phyloP scores from a whole-genome alignment of 2,113 vertebrate species.

The Zeus faber region DNA sequence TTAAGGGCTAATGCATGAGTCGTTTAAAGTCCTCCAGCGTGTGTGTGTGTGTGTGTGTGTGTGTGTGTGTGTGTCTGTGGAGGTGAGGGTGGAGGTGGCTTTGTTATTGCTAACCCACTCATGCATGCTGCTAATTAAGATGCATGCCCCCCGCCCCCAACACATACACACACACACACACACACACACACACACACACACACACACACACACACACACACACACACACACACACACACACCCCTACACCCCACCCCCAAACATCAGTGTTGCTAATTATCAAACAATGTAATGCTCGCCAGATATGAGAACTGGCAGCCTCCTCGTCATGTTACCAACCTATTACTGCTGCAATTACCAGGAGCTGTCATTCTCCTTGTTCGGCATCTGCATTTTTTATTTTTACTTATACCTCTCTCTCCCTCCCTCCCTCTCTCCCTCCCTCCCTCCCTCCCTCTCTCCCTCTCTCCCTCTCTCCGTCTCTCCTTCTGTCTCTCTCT shows the following conservation, averaged over 20 bases:
- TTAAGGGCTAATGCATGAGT: too few relatives aligned
- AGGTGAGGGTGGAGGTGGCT: conserved; percentile 56
- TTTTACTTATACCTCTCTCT: conserved; percentile 39
- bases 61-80: neutral
- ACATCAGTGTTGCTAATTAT: conserved; percentile 71
- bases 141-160: conserved; percentile 66
- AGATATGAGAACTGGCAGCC: conserved; percentile 74
- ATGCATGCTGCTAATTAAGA: conserved; percentile 71
- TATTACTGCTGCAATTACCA: conserved; percentile 73
- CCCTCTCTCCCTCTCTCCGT: conserved; percentile 6
- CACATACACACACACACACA: too few relatives aligned
- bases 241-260: conserved; percentile 42
- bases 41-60: neutral
- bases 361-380: conserved; percentile 64
- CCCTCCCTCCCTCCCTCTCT: conserved; percentile 9
- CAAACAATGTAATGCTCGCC: conserved; percentile 72
- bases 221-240: conserved; percentile 30
- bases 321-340: conserved; percentile 72
- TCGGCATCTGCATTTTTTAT: conserved; percentile 58
- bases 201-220: conserved; percentile 27
- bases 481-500: neutral
- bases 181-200: conserved; percentile 49
- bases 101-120: conserved; percentile 71
- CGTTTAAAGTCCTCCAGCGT: too few relatives aligned
- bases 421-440: neutral